A percentile compares a stretch with the other conserved stretches of the same genome.
phyloP scores from a whole-genome alignment of 2,113 vertebrate genomes.

The Pao palembangensis region DNA sequence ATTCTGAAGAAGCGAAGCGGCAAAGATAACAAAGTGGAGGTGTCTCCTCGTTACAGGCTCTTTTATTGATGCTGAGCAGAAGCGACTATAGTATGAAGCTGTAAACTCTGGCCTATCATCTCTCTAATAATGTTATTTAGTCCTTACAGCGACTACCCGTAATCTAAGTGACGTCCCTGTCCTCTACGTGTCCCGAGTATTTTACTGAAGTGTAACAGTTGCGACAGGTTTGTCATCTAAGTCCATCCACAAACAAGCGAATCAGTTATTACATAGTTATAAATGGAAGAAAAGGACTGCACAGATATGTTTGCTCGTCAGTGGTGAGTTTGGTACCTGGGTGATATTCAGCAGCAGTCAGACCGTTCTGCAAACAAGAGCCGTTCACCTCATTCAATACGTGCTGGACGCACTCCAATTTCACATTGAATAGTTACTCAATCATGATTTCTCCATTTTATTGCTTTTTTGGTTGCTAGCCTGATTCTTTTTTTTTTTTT shows the following conservation, averaged over 20 bases:
- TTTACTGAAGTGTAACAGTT: slow-evolving; percentile 48
- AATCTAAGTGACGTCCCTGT: slow-evolving; percentile 89
- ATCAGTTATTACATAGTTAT: slow-evolving; percentile 66
- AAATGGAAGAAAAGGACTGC: slow-evolving; percentile 43
- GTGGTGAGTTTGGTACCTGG: slow-evolving; percentile 33
- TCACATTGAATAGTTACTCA: slow-evolving; percentile 26
- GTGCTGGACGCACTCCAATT: slow-evolving; percentile 18
- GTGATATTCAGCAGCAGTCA: slow-evolving; percentile 40
- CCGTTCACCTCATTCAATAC: neutral
- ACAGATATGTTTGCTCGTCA: slow-evolving; percentile 53
- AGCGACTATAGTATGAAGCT: slow-evolving; percentile 54
- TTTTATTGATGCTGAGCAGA: slow-evolving; percentile 50
- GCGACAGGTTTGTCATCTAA: slow-evolving; percentile 70
- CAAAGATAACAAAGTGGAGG: slow-evolving; percentile 29
- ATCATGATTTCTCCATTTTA: slow-evolving; percentile 3
- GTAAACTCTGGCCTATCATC: slow-evolving; percentile 55
- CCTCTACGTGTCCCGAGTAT: slow-evolving; percentile 69
- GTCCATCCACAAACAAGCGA: slow-evolving; percentile 51
- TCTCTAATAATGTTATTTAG: slow-evolving; percentile 59
- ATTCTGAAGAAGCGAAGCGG: slow-evolving; percentile 56
- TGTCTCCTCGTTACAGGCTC: slow-evolving; percentile 36
- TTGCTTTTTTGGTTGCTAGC: neutral
- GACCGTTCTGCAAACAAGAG: slow-evolving; percentile 15
- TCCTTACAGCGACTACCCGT: slow-evolving; percentile 92
- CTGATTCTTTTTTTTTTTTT: slow-evolving; percentile 21